These are phyloP conservation scores for Ptilonorhynchus violaceus DNA, from an alignment of 2,113 vertebrate species.

Conservation along the genomic window DNA sequence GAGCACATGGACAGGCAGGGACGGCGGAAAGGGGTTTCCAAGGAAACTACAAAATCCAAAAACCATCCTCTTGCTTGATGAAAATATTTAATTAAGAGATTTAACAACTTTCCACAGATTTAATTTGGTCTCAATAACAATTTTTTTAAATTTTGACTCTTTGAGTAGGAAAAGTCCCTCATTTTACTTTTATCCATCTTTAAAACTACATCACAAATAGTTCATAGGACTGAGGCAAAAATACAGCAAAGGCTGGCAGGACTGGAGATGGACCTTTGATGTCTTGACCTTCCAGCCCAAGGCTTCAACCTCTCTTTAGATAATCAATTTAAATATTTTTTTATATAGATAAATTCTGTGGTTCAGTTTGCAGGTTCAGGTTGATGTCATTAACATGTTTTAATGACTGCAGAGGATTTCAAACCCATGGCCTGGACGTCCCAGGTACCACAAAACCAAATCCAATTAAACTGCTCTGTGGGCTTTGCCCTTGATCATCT, in stretches of 20 bases:
- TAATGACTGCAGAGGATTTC: not conserved
- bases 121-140: not conserved
- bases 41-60: not conserved
- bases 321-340: not conserved
- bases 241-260: not conserved
- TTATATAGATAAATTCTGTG: not conserved
- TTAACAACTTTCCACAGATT: not conserved
- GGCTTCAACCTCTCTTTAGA: not conserved
- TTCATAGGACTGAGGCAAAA: not conserved
- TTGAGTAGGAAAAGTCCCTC: rapidly evolving
- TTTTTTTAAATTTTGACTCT: not conserved
- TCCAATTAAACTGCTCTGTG: not conserved
- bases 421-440: rapidly evolving
- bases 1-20: not conserved
- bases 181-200: not conserved
- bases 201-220: not conserved
- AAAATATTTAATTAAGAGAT: not conserved
- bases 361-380: not conserved
- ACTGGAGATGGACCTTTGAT: not conserved
- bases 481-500: not conserved
- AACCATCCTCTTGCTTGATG: not conserved
- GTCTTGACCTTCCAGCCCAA: not conserved
- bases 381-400: not conserved
- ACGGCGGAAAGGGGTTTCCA: not conserved
- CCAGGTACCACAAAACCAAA: not conserved